These are phyloP conservation scores for Monoplex corrugatus DNA, from an alignment of 2,888 invertebrate species.

Conservation along the genomic window DNA sequence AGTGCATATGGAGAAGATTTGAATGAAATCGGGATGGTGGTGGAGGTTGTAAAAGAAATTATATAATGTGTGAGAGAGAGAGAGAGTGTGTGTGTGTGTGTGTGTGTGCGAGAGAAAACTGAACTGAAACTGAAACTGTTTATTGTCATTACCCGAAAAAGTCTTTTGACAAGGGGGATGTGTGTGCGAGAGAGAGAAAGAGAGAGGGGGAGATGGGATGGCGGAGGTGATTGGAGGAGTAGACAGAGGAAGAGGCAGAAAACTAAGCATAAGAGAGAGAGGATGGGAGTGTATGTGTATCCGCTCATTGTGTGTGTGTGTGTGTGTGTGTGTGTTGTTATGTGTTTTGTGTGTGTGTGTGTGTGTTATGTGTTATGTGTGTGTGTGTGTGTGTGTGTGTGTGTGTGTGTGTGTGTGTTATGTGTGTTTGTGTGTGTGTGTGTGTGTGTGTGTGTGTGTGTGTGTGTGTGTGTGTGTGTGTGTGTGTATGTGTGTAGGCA, in stretches of 20 bases:
- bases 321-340: background rate
- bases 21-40: background rate
- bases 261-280: background rate
- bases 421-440: background rate
- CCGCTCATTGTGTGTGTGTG: background rate
- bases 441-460: too few relatives aligned
- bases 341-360: too few relatives aligned
- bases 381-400: conserved; percentile 1
- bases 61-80: background rate
- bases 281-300: background rate
- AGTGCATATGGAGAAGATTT: too few relatives aligned
- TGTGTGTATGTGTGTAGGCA: too few relatives aligned
- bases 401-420: background rate
- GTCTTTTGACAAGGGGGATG: too few relatives aligned
- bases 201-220: background rate
- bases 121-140: background rate
- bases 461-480: too few relatives aligned
- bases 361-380: background rate
- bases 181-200: background rate
- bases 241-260: background rate
- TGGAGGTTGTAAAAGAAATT: background rate
- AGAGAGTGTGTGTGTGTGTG: too few relatives aligned
- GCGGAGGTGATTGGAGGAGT: background rate
- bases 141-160: too few relatives aligned
- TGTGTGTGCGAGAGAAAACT: background rate